Percentiles rank a stretch among this genome's conserved stretches.
Conservation (phyloP, 2,113 vertebrate species). For the Chloebia gouldiae region DNA sequence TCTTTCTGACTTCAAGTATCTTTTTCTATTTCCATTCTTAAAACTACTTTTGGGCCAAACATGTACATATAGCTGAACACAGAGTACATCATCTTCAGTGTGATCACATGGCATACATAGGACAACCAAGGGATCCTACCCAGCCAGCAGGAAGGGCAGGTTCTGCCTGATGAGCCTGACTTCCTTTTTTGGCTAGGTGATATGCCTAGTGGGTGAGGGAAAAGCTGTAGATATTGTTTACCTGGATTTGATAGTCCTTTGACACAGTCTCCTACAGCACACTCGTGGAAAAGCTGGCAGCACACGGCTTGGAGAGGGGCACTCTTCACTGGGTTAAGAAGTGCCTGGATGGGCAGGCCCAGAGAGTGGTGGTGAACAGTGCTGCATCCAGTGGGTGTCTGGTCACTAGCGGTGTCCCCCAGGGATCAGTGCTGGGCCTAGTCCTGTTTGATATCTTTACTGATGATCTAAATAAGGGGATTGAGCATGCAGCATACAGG, state of each 20-base stretch:
- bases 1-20: neutral
- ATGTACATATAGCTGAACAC: neutral
- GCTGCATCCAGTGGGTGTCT: neutral
- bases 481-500: neutral
- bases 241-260: neutral
- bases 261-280: neutral
- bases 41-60: neutral
- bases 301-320: neutral
- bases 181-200: neutral
- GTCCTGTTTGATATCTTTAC: neutral
- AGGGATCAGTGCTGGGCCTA: neutral
- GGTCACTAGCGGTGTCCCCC: neutral
- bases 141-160: neutral
- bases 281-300: neutral
- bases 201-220: neutral
- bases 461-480: neutral
- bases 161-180: neutral
- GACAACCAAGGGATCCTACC: neutral
- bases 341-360: neutral
- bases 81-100: neutral
- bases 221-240: neutral
- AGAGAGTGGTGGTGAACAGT: neutral
- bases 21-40: neutral
- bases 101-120: neutral
- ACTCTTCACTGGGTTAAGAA: neutral